Base-by-base conservation (phyloP, 2,113 vertebrate genomes). In the Cynocephalus volans region DNA sequence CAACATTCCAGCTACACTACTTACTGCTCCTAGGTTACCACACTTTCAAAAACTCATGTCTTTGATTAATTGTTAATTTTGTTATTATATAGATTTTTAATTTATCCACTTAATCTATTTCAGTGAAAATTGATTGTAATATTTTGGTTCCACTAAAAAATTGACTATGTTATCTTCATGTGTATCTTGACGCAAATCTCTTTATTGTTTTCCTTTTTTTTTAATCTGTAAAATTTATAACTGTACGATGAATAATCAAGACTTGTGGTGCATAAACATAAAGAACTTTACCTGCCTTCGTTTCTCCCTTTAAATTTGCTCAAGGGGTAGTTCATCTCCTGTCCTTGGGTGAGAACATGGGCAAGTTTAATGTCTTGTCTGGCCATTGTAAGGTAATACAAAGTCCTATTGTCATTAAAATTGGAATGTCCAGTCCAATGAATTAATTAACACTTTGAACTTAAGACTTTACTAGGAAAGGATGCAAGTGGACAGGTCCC, bases 111-210 rank as follows among this genome's bases (percentile, higher is more conserved):
- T 76, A 92, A 76, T 85, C 41, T 86, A 89, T 41, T 72, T 67
- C 64, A 67, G 64, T 67, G 64, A 67, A 33, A 65, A 65, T 28
- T 28, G 31, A 92, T n/a, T 54, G 4, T 54, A 88, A n/a, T 84
- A 90, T 76, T 93, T 87, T 80, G 12, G 18, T 77, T 96, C 48
- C 85, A 76, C 54, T 80, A 50, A 79, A 92, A 94, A 56, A 58
- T 36, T 31, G 41, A 60, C n/a, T 36, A 3, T 28, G 5, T 90
- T 72, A 23, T 3, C n/a, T 95, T 88, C 48, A 24, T 69, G 11
- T 48, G 0, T 26, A 93, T 82, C 31, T 6, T 52, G 31, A 91
- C 54, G 12, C 18, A 60, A 89, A 93, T 64, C 18, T 3, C 45
- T 87, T 93, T 77, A 41, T n/a, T 41, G 10, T 52, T 91, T 84